Conservation (phyloP, 2,888 invertebrate species). For the Stenchaetothrips biformis region DNA sequence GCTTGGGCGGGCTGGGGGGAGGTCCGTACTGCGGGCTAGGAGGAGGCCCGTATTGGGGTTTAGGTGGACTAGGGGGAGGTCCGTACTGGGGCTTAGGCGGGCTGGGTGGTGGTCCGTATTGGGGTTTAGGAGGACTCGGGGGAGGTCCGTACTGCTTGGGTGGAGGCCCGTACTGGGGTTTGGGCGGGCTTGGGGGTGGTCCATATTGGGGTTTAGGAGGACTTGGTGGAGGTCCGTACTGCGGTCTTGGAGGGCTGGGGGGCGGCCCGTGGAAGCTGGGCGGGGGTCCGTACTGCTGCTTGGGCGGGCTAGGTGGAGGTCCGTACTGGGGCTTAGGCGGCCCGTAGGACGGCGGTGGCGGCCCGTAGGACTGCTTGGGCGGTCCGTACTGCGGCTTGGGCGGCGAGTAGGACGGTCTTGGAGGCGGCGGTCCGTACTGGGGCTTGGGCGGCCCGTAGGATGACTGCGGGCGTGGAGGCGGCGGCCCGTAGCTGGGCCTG, state of each 20-base stretch:
- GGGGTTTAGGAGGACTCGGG: constrained; percentile 54
- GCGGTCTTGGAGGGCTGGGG: constrained; percentile 38
- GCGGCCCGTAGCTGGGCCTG: constrained; percentile 50
- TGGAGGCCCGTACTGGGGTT: constrained; percentile 49
- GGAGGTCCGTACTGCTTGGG: constrained; percentile 55
- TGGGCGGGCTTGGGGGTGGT: constrained; percentile 39
- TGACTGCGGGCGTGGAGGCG: constrained; percentile 43
- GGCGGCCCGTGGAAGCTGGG: constrained; percentile 39
- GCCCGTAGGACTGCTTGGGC: constrained; percentile 40
- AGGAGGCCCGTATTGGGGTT: constrained; percentile 55
- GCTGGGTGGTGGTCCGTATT: constrained; percentile 60
- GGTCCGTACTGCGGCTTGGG: constrained; percentile 45
- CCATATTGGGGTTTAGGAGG: constrained; percentile 38
- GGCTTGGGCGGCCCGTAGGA: constrained; percentile 42
- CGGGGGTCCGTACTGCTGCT: constrained; percentile 44
- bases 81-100: constrained; percentile 50
- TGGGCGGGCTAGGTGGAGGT: constrained; percentile 37
- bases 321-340: constrained; percentile 41
- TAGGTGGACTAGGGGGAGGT: constrained; percentile 53
- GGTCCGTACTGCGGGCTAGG: constrained; percentile 57
- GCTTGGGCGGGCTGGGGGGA: constrained; percentile 46
- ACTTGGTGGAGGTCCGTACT: constrained; percentile 40
- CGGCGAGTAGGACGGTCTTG: constrained; percentile 35
- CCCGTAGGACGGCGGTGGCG: constrained; percentile 39
- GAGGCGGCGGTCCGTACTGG: constrained; percentile 44